phyloP scores from a whole-genome alignment of 92 coral and sea anemone genomes.

The Scolanthus callimorphus region DNA sequence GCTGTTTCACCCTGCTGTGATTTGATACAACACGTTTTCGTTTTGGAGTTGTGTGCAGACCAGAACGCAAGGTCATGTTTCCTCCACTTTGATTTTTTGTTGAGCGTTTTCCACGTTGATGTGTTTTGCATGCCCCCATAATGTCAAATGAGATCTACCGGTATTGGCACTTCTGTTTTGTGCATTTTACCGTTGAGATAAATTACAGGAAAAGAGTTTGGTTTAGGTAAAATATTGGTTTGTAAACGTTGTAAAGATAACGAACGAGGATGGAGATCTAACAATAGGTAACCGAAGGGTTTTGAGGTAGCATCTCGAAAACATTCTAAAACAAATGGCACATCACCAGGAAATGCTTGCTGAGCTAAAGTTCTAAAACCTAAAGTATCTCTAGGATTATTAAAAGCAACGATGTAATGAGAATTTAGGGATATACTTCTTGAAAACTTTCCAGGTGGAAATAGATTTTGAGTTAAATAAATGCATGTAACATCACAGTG shows the following conservation, averaged over 20 bases:
- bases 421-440: slow-evolving; percentile 9
- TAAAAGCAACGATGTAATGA: slow-evolving; percentile 21
- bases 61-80: too few species aligned
- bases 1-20: too few species aligned
- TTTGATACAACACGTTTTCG: too few species aligned
- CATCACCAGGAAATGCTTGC: slow-evolving; percentile 17
- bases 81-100: neutral
- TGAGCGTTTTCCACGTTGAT: neutral
- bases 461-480: slow-evolving; percentile 21
- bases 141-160: slow-evolving; percentile 1
- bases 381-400: slow-evolving; percentile 19
- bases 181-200: slow-evolving; percentile 7
- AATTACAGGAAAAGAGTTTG: slow-evolving; percentile 1
- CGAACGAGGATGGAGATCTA: slow-evolving; percentile 21
- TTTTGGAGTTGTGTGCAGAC: too few species aligned
- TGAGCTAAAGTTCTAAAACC: slow-evolving; percentile 12
- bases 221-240: neutral
- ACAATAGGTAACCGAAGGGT: too few species aligned
- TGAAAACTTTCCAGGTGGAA: slow-evolving; percentile 1
- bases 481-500: slow-evolving; percentile 20
- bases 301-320: slow-evolving; percentile 31
- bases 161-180: slow-evolving; percentile 9
- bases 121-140: neutral
- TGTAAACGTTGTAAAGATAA: slow-evolving; percentile 1
- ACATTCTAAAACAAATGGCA: slow-evolving; percentile 9